Conservation (phyloP, 2,797 vertebrate genomes). For the Cyclura pinguis region DNA sequence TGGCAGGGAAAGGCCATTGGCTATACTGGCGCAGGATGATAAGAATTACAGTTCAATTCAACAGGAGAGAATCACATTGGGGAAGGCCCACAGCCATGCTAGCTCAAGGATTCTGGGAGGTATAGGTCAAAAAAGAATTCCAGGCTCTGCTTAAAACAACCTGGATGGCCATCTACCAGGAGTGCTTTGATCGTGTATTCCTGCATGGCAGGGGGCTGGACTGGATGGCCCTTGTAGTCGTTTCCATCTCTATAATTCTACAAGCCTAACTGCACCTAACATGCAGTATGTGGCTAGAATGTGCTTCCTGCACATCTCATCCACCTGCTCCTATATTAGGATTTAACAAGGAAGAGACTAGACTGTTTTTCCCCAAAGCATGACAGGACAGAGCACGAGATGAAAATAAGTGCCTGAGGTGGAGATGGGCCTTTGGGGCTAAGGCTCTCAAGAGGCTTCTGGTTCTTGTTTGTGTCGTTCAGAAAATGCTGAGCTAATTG, state of each 20-base stretch:
- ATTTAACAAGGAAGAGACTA: conserved; percentile 2
- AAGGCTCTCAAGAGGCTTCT: neutral
- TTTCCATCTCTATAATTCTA: too few relatives aligned
- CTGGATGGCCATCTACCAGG: too few relatives aligned
- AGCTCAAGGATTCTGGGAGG: too few relatives aligned
- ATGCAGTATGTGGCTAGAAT: neutral
- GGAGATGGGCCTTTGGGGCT: neutral
- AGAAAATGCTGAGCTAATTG: conserved; percentile 27
- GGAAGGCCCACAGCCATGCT: too few relatives aligned
- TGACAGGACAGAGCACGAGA: neutral
- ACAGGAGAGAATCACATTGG: too few relatives aligned
- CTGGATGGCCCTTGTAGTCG: too few relatives aligned
- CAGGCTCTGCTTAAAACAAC: neutral
- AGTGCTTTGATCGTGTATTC: too few relatives aligned
- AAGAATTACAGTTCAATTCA: too few relatives aligned
- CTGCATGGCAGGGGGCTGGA: too few relatives aligned
- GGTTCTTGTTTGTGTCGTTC: conserved; percentile 32
- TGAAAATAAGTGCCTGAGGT: conserved; percentile 14
- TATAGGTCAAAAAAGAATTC: too few relatives aligned
- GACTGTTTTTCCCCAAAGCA: conserved; percentile 13
- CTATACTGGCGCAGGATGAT: too few relatives aligned
- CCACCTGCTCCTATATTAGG: conserved; percentile 9
- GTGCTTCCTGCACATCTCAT: neutral
- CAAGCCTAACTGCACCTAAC: neutral
- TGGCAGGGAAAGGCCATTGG: too few relatives aligned